Conservation (phyloP, 2,888 invertebrate genomes). For the Microdon myrmicae region DNA sequence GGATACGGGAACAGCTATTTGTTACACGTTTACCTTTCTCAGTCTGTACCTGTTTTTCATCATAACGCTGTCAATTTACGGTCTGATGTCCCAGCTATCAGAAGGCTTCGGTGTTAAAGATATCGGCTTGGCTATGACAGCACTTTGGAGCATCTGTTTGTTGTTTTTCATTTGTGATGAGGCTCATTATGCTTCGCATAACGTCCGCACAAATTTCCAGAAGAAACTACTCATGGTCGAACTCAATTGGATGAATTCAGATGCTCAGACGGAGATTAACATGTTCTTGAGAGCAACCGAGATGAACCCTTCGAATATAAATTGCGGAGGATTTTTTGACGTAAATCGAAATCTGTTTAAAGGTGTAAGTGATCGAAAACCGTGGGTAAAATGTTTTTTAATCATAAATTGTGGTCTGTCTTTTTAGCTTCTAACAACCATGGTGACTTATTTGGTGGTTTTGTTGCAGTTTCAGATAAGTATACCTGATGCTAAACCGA, state of each 20-base stretch:
- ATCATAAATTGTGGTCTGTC: constrained; percentile 10
- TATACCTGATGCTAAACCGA: constrained; percentile 68
- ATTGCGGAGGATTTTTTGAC: constrained; percentile 78
- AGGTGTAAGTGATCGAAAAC: constrained; percentile 70
- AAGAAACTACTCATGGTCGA: constrained; percentile 79
- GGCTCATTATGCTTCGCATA: constrained; percentile 78
- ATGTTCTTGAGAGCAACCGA: constrained; percentile 81
- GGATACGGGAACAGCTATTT: constrained; percentile 75
- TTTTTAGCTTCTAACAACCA: constrained; percentile 74
- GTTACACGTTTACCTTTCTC: constrained; percentile 76
- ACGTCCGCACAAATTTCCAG: constrained; percentile 78
- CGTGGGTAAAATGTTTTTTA: neutral
- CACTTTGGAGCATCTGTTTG: constrained; percentile 73
- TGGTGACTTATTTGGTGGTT: constrained; percentile 81
- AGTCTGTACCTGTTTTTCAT: constrained; percentile 77
- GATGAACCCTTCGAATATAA: constrained; percentile 81
- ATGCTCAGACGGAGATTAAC: constrained; percentile 79
- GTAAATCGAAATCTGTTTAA: constrained; percentile 79
- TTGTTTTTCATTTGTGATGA: constrained; percentile 80
- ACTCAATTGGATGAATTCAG: constrained; percentile 80
- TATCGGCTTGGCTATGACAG: constrained; percentile 76
- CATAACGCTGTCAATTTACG: constrained; percentile 80
- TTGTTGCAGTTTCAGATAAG: constrained; percentile 81
- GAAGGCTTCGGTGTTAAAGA: constrained; percentile 79
- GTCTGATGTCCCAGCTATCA: constrained; percentile 77